Evolutionary conservation across 2,888 invertebrate species (phyloP).

Genomic region (Drosophila leonis): DNA sequence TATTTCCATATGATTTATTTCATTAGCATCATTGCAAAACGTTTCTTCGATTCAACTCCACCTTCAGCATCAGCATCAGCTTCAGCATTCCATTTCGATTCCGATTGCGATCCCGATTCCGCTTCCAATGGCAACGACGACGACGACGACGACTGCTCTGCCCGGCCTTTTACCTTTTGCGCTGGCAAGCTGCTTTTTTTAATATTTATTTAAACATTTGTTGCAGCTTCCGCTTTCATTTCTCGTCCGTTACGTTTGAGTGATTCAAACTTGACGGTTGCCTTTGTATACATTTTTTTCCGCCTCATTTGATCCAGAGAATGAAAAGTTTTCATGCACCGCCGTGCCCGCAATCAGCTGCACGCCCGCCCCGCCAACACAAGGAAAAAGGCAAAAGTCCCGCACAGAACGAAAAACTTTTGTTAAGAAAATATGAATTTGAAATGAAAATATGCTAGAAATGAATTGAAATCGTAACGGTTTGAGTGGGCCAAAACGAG

Average conservation of each 20-base stretch:
- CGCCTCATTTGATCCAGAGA: constrained; percentile 77
- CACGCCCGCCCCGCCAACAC: not conserved
- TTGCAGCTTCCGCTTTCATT: constrained; percentile 79
- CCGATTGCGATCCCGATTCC: constrained; percentile 4
- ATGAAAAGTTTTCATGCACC: constrained; percentile 75
- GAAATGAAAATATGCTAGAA: constrained; percentile 80
- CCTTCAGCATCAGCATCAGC: not conserved
- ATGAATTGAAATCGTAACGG: constrained; percentile 79
- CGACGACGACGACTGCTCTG: not conserved
- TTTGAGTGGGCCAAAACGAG: constrained; percentile 69
- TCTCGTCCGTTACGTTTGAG: constrained; percentile 79
- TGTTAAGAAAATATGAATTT: constrained; percentile 81
- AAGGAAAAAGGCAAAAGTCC: constrained; percentile 55
- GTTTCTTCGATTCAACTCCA: constrained; percentile 21
- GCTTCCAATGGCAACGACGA: constrained; percentile 14
- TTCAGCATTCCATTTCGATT: constrained; percentile 1
- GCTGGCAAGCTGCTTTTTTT: constrained; percentile 64
- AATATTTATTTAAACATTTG: constrained; percentile 82
- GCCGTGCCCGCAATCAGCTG: constrained; percentile 20
- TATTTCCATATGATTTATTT: constrained; percentile 80
- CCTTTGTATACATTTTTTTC: constrained; percentile 80
- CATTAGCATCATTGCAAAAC: constrained; percentile 71
- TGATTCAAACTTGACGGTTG: constrained; percentile 81
- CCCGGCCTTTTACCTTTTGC: constrained; percentile 39
- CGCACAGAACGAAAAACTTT: constrained; percentile 73